Base-by-base conservation (phyloP, 2,113 vertebrate genomes). In the Burhinus bistriatus region DNA sequence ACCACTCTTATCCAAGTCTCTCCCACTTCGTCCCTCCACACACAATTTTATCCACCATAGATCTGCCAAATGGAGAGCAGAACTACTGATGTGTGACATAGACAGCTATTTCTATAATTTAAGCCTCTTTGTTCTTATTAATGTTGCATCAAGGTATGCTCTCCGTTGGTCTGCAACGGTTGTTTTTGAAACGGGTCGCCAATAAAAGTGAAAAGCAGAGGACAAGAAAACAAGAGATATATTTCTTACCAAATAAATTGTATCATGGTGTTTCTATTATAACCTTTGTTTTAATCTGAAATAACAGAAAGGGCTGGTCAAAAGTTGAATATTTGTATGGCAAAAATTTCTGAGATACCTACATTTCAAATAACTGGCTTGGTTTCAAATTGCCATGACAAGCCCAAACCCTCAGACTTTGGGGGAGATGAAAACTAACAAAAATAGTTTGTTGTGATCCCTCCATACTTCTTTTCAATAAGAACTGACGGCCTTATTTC, bases 61-160 rank as follows among this genome's bases (percentile, higher is more conserved):
- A 84, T 91, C 71, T 98, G 97, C 96, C 96, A 98, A 97, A 95
- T 64, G 58, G 81, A 97, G 96, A 98, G 89, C 95, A 96, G 97
- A 98, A 95, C 80, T 96, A 96, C 97, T 81, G 76, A 94, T 54
- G 92, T 95, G 95, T 95, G 95, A 97, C 92, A 83, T 1, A 69
- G 45, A 69, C 94, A 95, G 96, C 84, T 92, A 96, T 90, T 94
- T 92, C 70, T 30, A 92, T 40, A 75, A 97, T 81, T 90, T 90
- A 95, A 82, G 86, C 95, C 95, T 97, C 95, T 97, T 95, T 91
- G 69, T 95, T 96, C 96, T 81, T 97, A 93, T 97, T 98, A 96
- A 98, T 96, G 95, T 95, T 93, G 80, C 92, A 87, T 95, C 77
- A 85, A 96, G 85, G 64, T 87, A 94, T 62, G 59, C n/a, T 76